Conservation (phyloP, 1,140 invertebrate genomes). For the Lepidostoma basale region DNA sequence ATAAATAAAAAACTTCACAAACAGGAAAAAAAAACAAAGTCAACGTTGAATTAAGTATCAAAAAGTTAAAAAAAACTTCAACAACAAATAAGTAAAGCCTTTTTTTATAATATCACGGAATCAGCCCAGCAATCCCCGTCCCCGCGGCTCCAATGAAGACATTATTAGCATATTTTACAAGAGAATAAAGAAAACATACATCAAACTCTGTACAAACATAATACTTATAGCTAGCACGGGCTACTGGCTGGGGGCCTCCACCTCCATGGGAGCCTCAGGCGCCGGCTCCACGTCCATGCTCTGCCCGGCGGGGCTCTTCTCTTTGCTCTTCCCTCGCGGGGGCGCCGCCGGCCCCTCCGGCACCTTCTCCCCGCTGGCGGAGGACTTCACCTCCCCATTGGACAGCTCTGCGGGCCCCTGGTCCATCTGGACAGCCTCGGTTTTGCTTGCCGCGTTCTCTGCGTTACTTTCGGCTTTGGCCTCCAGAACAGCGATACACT, state of each 20-base stretch:
- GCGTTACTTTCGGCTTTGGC: conserved; percentile 66
- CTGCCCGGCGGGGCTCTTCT: conserved; percentile 52
- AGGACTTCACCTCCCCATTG: conserved; percentile 20
- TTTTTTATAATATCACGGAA: no score
- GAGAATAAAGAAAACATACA: conserved; percentile 33
- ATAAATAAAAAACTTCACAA: no score
- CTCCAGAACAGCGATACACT: conserved; percentile 83
- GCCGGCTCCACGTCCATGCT: conserved; percentile 41
- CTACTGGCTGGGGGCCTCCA: conserved; percentile 22
- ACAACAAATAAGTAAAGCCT: no score
- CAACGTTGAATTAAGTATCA: no score
- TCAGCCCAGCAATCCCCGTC: no score
- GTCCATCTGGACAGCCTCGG: conserved; percentile 7
- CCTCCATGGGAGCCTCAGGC: no score
- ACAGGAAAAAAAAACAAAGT: no score
- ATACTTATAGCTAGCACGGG: conserved; percentile 1
- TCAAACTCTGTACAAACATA: conserved; percentile 35
- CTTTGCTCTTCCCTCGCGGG: conserved; percentile 58
- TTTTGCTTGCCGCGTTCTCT: conserved; percentile 7
- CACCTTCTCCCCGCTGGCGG: conserved; percentile 35
- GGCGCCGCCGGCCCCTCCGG: conserved; percentile 46
- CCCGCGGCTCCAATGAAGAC: no score
- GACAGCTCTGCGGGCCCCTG: conserved; percentile 23
- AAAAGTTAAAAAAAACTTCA: no score
- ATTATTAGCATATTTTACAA: conserved; percentile 36